These are phyloP conservation scores for Psammodynastes pulverulentus DNA, from an alignment of 2,113 vertebrate genomes.

Conservation along the genomic window DNA sequence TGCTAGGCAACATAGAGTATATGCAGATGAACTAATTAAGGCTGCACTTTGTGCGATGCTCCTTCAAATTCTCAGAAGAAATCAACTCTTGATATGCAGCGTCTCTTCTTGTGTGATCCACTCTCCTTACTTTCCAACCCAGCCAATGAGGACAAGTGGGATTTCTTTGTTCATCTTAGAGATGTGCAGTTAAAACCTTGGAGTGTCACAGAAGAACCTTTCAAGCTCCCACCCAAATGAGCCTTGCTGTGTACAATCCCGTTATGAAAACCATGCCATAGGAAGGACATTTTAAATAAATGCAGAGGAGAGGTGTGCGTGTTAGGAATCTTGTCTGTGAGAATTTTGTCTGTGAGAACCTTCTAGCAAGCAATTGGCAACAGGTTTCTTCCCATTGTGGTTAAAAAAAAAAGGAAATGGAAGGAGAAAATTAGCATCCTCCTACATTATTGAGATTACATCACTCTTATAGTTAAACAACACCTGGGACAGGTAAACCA, in stretches of 20 bases:
- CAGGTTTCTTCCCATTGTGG: background rate
- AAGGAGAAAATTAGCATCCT: background rate
- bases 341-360: constrained; percentile 54
- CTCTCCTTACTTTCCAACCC: background rate
- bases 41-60: background rate
- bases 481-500: constrained; percentile 72
- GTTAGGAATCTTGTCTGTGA: constrained; percentile 59
- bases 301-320: constrained; percentile 32
- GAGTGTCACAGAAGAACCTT: constrained; percentile 41
- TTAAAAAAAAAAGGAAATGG: background rate
- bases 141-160: background rate
- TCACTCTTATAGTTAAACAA: constrained; percentile 76
- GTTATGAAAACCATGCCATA: constrained; percentile 67
- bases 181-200: constrained; percentile 15
- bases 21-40: background rate
- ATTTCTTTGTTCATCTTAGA: background rate
- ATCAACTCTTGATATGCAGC: background rate
- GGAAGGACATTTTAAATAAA: constrained; percentile 67
- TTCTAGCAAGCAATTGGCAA: constrained; percentile 54
- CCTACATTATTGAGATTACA: constrained; percentile 75
- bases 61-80: background rate
- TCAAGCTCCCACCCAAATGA: constrained; percentile 59
- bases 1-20: background rate
- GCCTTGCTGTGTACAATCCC: constrained; percentile 61
- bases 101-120: background rate